Evolutionary conservation across 2,888 invertebrate genomes (phyloP), one percentile per base, ranked within the genome.

Genomic region (Beris morrisii): DNA sequence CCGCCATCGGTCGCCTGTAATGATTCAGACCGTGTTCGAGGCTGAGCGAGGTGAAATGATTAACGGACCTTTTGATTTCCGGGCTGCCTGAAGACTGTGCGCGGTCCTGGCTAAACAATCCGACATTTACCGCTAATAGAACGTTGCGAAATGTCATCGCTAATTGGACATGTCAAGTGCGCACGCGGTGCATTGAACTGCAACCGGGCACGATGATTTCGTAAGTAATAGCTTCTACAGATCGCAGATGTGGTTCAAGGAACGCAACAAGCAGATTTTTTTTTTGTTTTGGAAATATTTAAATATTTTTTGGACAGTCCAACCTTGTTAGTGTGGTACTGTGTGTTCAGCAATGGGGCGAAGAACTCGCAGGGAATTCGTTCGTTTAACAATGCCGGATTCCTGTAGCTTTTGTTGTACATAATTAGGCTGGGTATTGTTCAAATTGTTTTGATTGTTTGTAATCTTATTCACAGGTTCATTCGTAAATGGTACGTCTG

Each of bases 41-140:
- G 38, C 38, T 38, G 38, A 46, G 22, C 31, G n/a, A 59, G 58
- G 58, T 59, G 48, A 45, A 59, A 59, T 59, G 58, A 48, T 48
- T 59, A 59, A 59, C 58, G 58, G 58, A 48, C 48, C 30, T 46
- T n/a, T 59, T 46, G 58, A 59, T 59, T 59, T 59, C 58, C 58
- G 58, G 58, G 48, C 11, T 9, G 38, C 5, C 5, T 38, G 38
- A 22, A 22, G 38, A 9, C 4, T 38, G 38, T 9, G 3, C 9
- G 7, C 7, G 38, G 9, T 38, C 38, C 38, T 9, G 38, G 9
- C 3, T 38, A 38, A 38, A 38, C 38, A 38, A 38, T 38, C 9
- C 2, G 38, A 38, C 38, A 38, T 38, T 38, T 38, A 38, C 38
- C 38, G 38, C 38, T 38, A 38, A 38, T 38, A 38, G 5, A 38